These are phyloP conservation scores for Paratilapia polleni DNA, from an alignment of 2,113 vertebrate genomes.

Conservation along the genomic window DNA sequence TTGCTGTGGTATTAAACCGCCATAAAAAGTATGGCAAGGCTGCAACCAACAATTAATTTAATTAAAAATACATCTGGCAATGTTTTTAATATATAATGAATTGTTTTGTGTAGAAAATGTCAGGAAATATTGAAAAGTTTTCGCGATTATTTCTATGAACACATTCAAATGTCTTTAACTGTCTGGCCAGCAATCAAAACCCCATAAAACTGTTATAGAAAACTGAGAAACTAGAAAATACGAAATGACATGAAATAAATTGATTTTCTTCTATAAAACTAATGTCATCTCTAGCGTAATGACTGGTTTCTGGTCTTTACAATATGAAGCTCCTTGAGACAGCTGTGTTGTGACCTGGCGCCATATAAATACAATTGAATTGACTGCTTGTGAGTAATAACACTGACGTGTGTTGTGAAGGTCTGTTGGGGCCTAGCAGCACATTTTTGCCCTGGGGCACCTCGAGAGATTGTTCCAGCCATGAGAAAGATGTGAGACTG, in stretches of 20 bases:
- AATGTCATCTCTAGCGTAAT: background rate
- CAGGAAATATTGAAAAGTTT: too few species aligned
- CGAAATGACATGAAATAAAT: background rate
- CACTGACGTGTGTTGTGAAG: background rate
- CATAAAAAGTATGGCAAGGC: background rate
- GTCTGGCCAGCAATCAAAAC: background rate
- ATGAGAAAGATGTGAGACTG: background rate
- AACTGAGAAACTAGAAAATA: background rate
- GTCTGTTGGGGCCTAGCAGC: too few species aligned
- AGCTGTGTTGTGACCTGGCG: background rate
- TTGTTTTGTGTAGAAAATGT: background rate
- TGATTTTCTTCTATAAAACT: background rate
- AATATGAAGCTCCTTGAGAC: background rate
- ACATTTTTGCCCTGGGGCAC: accelerated
- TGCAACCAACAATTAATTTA: accelerated
- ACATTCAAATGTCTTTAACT: background rate
- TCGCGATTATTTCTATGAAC: accelerated
- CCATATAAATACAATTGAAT: background rate
- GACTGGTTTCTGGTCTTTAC: background rate
- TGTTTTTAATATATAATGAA: accelerated
- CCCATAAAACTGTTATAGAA: background rate
- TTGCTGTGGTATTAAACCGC: background rate
- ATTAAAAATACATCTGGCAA: accelerated
- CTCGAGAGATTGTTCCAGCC: background rate
- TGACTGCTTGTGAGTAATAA: background rate